Evolutionary conservation across 2,113 vertebrate species (phyloP).

Genomic region (Lagopus leucura): DNA sequence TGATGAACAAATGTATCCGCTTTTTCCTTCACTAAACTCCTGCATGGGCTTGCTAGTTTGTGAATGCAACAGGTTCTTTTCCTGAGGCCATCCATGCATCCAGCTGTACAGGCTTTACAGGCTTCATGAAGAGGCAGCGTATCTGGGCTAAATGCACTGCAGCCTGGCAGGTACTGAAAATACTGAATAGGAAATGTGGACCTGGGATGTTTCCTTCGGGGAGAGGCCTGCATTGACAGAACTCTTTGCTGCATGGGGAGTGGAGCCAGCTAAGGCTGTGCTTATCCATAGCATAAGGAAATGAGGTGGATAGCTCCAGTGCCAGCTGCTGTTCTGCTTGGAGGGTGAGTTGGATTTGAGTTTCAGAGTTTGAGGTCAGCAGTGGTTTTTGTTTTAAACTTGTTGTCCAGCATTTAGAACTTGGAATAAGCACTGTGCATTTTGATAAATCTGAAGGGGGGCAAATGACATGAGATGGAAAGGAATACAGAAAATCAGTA

Average conservation of each 20-base stretch:
- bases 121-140: background rate
- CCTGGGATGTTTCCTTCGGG: background rate
- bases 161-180: background rate
- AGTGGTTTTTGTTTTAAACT: background rate
- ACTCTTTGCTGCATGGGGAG: background rate
- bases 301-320: background rate
- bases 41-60: background rate
- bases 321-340: background rate
- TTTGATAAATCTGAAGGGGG: background rate
- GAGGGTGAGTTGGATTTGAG: background rate
- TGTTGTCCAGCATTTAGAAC: background rate
- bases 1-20: background rate
- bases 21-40: background rate
- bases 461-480: background rate
- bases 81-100: rapidly evolving
- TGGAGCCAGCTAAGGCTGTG: rapidly evolving
- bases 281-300: background rate
- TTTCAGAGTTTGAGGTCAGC: background rate
- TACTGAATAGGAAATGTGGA: background rate
- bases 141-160: background rate
- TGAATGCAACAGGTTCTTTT: background rate
- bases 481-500: background rate
- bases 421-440: background rate
- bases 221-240: background rate
- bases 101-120: background rate